phyloP scores from a whole-genome alignment of 64 coral and sea anemone genomes.

The Trachythela sp. region DNA sequence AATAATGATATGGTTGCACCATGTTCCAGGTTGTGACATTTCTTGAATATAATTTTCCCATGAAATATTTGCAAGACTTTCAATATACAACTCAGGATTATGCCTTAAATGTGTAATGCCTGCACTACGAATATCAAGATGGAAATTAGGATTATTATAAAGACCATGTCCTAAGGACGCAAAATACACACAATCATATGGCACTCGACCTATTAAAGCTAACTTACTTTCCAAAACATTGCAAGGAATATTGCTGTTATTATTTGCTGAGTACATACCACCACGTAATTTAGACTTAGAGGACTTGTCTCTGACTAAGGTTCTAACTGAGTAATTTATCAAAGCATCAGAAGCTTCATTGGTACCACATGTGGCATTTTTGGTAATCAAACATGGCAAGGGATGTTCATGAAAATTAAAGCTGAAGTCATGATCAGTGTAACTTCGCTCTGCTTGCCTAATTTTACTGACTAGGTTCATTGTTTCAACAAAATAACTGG shows the following conservation, averaged over 20 bases:
- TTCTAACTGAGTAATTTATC: background rate
- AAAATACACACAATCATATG: slow-evolving; percentile 41
- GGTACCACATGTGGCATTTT: slow-evolving; percentile 38
- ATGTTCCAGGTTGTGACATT: slow-evolving; percentile 46
- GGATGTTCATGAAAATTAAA: no score
- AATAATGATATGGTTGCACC: slow-evolving; percentile 41
- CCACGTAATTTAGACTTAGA: slow-evolving; percentile 42
- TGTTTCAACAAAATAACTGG: slow-evolving; percentile 48
- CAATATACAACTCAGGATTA: slow-evolving; percentile 49
- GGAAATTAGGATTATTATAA: slow-evolving; percentile 39
- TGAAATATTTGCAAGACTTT: slow-evolving; percentile 42
- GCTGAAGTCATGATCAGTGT: slow-evolving; percentile 18
- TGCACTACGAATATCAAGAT: slow-evolving; percentile 45
- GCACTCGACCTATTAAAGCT: slow-evolving; percentile 43
- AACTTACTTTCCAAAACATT: slow-evolving; percentile 39
- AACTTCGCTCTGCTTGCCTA: slow-evolving; percentile 45
- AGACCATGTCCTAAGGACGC: slow-evolving; percentile 45
- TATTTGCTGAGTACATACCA: slow-evolving; percentile 38
- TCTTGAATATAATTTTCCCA: slow-evolving; percentile 44
- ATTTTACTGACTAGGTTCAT: slow-evolving; percentile 25
- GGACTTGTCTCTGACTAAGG: background rate
- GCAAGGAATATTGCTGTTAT: slow-evolving; percentile 19
- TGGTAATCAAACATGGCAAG: slow-evolving; percentile 38
- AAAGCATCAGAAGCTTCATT: slow-evolving; percentile 31
- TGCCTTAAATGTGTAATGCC: slow-evolving; percentile 34